These are phyloP conservation scores for Elegia similella DNA, from an alignment of 2,888 invertebrate genomes.

Conservation along the genomic window DNA sequence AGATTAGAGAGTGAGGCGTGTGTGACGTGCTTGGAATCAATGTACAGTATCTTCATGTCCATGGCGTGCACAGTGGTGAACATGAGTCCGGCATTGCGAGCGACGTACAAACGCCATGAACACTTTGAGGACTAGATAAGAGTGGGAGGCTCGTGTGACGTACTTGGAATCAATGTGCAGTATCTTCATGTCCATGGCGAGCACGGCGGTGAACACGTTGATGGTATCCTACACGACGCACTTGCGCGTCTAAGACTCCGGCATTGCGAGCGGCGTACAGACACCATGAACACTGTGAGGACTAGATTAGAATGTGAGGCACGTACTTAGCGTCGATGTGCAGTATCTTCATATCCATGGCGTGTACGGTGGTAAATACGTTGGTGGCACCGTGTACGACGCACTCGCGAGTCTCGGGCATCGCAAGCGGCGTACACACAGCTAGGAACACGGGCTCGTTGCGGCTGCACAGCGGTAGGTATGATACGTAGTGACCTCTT, in stretches of 20 bases:
- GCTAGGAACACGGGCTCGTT: conserved; percentile 98
- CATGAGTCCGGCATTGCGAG: conserved; percentile 98
- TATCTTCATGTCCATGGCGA: too few species aligned
- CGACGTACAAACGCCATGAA: conserved; percentile 98
- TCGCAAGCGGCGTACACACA: conserved; percentile 97
- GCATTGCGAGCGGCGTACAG: conserved; percentile 98
- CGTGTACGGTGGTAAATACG: conserved; percentile 97
- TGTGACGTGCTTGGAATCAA: conserved; percentile 94
- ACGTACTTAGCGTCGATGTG: conserved; percentile 97
- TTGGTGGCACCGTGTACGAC: conserved; percentile 98
- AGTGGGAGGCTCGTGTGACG: too few species aligned
- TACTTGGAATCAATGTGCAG: too few species aligned
- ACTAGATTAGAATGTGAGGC: conserved; percentile 3
- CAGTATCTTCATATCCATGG: conserved; percentile 98
- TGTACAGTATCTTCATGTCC: conserved; percentile 98
- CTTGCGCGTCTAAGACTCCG: conserved; percentile 97
- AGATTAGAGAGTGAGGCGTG: conserved; percentile 1
- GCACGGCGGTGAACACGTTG: too few species aligned
- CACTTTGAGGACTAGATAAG: too few species aligned
- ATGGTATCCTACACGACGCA: conserved; percentile 94
- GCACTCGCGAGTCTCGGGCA: conserved; percentile 97
- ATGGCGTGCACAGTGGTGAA: conserved; percentile 98
- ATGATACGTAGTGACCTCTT: conserved; percentile 96
- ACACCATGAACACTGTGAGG: conserved; percentile 53
- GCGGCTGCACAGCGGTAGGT: conserved; percentile 94